Base-by-base conservation (phyloP, 1,140 invertebrate genomes). In the Kradibia gibbosae region DNA sequence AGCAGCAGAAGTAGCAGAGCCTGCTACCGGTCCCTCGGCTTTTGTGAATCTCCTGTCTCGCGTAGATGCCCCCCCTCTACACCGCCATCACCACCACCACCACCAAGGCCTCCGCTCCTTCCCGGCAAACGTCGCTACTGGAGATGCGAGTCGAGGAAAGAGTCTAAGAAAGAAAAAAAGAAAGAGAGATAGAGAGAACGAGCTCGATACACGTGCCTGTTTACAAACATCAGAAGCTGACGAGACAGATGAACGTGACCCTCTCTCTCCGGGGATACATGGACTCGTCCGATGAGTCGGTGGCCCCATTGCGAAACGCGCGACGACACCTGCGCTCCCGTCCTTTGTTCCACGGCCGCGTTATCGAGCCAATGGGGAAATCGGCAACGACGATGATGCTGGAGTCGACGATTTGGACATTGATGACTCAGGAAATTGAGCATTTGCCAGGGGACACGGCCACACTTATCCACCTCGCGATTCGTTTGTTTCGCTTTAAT, bases 161-260 rank as follows among this genome's bases (percentile, higher is more conserved):
- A n/a, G n/a, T n/a, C n/a, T n/a, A n/a, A 22, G 67, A 25, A 15
- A 53, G 45, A 20, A 1, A 73, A 17, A 73, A 17, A 17, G 22
- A 39, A 7, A 74, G 50, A 55, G 31, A 55, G 48, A 39, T 17
- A 55, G 25, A 5, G 42, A 72, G 31, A 67, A 20, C 3, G 42
- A 45, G 53, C 4, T 28, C 3, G n/a, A 10, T 11, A 25, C 73
- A 34, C 57, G 11, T 13, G 45, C 76, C 76, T 78, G 62, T 78
- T 78, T 78, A 78, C 76, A 78, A 78, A 78, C 76, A 78, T 45
- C 62, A 36, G 60, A 53, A 28, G 17, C 57, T 10, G 48, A 50
- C 25, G 74, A 34, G 73, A 57, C 13, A 34, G 53, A 77, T 60
- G 73, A 57, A 10, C 39, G 45, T 22, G 75, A 3, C 25, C 31